phyloP scores from a whole-genome alignment of 2,797 vertebrate species.

The Acanthis flammea region DNA sequence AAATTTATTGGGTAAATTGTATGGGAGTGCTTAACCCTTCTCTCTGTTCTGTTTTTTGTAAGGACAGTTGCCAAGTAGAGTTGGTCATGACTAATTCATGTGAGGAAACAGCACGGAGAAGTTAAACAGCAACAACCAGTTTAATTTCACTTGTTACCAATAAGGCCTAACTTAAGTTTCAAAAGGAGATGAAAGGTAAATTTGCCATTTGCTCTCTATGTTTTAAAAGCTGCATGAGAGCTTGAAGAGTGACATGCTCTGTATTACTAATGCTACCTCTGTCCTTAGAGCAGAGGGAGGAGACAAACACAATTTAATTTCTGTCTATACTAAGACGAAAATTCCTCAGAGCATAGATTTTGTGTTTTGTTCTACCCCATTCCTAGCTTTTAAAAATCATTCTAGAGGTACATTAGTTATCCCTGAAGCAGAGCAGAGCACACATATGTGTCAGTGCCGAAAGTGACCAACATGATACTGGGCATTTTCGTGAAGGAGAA shows the following conservation, averaged over 20 bases:
- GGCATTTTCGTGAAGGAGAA: neutral
- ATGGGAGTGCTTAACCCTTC: slow-evolving; percentile 72
- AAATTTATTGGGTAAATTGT: slow-evolving; percentile 70
- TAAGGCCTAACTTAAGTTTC: slow-evolving; percentile 8
- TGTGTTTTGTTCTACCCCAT: neutral
- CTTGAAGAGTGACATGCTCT: neutral
- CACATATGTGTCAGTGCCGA: neutral
- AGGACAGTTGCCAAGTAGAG: slow-evolving; percentile 40
- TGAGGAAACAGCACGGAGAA: slow-evolving; percentile 51
- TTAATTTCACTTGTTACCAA: slow-evolving; percentile 58
- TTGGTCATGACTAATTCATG: slow-evolving; percentile 54
- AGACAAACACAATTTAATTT: neutral
- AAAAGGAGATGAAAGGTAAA: slow-evolving; percentile 14
- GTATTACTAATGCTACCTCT: neutral
- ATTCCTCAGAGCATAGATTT: slow-evolving; percentile 21
- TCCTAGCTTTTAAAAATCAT: slow-evolving; percentile 15
- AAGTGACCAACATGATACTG: neutral
- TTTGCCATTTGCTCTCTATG: slow-evolving; percentile 17
- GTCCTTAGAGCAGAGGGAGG: neutral
- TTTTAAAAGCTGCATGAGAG: neutral
- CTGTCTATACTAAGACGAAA: neutral
- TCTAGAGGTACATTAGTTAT: neutral
- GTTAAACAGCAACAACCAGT: slow-evolving; percentile 48
- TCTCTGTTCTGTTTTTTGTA: slow-evolving; percentile 47
- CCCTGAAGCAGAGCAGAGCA: neutral